Conservation (phyloP, 1,140 invertebrate genomes). For the Aphaenogaster floridana region DNA sequence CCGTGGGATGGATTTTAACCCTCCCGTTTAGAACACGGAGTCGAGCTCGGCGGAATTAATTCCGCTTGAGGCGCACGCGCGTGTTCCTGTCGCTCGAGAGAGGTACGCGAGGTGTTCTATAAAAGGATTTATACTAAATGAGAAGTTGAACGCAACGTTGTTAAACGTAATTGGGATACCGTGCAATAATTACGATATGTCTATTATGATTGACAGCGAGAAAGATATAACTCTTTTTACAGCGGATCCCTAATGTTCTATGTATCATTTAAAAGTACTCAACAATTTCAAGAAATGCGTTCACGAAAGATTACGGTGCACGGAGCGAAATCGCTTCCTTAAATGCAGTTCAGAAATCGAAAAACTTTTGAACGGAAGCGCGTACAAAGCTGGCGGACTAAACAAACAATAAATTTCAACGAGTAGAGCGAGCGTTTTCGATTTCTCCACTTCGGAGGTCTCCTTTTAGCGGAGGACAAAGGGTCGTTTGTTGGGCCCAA, state of each 20-base stretch:
- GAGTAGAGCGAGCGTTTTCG: constrained; percentile 73
- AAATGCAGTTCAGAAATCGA: constrained; percentile 59
- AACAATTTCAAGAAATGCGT: background rate
- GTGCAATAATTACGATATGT: background rate
- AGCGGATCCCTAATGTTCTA: background rate
- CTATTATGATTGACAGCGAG: background rate
- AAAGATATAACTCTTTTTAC: background rate
- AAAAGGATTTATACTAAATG: constrained; percentile 15
- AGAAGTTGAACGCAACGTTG: background rate
- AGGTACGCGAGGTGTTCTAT: background rate
- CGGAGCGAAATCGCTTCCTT: background rate
- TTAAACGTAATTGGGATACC: background rate
- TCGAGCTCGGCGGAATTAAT: constrained; percentile 44
- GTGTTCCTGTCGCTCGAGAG: constrained; percentile 23
- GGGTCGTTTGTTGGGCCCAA: constrained; percentile 77
- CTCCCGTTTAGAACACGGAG: constrained; percentile 46
- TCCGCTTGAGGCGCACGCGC: constrained; percentile 34
- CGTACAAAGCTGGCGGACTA: constrained; percentile 74
- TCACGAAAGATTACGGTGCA: background rate
- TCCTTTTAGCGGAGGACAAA: constrained; percentile 73
- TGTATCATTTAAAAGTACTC: background rate
- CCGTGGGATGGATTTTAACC: constrained; percentile 47
- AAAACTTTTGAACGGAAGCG: constrained; percentile 52
- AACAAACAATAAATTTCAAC: constrained; percentile 82
- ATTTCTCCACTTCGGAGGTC: constrained; percentile 65